Base-by-base conservation (phyloP, 1,140 invertebrate genomes). In the Pararge aegeria region DNA sequence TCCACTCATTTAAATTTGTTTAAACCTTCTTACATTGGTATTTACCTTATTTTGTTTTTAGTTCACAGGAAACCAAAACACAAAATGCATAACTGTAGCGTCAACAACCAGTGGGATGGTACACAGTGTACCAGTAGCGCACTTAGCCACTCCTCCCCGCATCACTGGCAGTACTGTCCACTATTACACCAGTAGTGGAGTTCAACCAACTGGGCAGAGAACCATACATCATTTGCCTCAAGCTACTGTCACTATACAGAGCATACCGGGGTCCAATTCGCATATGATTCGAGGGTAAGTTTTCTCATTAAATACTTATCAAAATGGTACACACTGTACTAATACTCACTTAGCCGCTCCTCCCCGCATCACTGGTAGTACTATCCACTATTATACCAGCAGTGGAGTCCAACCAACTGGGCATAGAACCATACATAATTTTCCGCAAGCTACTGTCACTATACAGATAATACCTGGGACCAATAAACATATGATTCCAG, bases 271-370 rank as follows among this genome's bases (percentile, higher is more conserved):
- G 1, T 73, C 81, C n/a, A 75, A 73, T 10, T 80, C 82, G 10
- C 85, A 88, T 61, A 73, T 88, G 73, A 82, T 88, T 40, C 78
- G 83, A 0, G 82, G 85, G 85, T 86, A 9, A 75, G 74, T 71
- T n/a, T n/a, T n/a, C n/a, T n/a, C n/a, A n/a, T n/a, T n/a, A n/a
- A n/a, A n/a, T n/a, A n/a, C n/a, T n/a, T n/a, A n/a, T n/a, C n/a
- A n/a, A n/a, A n/a, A 83, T 89, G 81, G 61, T 89, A 0, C 86
- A 89, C 49, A 83, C 80, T 20, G 86, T 89, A 6, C 86, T 84
- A 0, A 82, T 89, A 0, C 86, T 0, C 86, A 89, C 29, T 63
- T 89, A 0, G 69, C 82, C 0, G 70, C 83, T 0, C 64, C 81
- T 0, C 73, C 76, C 1, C 80, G 85, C 7, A 77, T 83, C 51